phyloP scores from a whole-genome alignment of 1,140 invertebrate species.

The Lamellibrachia luymesi region DNA sequence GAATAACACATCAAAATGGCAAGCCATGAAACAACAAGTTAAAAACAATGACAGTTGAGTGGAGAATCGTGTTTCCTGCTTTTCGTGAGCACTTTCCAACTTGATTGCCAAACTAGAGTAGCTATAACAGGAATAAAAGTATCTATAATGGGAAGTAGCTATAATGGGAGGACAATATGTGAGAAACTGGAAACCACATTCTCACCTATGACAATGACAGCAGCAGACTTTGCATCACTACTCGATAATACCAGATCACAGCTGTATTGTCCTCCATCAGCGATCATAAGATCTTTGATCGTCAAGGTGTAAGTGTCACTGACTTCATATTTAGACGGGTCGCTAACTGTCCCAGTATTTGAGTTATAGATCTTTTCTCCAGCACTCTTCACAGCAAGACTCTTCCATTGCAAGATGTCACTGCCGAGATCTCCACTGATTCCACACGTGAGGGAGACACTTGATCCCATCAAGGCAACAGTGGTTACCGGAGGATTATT shows the following conservation, averaged over 20 bases:
- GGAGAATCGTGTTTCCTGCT: too few relatives aligned
- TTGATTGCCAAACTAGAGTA: too few relatives aligned
- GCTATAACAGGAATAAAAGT: too few relatives aligned
- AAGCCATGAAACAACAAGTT: too few relatives aligned
- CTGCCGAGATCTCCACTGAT: background rate
- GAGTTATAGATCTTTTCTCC: background rate
- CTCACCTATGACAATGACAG: background rate
- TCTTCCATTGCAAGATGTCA: background rate
- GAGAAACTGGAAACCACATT: background rate
- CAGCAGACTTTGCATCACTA: background rate
- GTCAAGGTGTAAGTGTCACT: background rate
- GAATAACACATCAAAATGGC: too few relatives aligned
- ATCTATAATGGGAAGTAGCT: too few relatives aligned
- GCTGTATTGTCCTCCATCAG: background rate
- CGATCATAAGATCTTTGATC: background rate
- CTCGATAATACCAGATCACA: background rate
- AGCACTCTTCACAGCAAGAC: background rate
- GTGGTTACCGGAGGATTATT: background rate
- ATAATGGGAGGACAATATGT: too few relatives aligned
- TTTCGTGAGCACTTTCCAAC: too few relatives aligned
- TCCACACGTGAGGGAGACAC: background rate
- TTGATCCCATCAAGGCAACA: background rate
- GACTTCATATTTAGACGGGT: background rate
- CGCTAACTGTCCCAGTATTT: background rate
- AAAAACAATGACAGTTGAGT: too few relatives aligned